Evolutionary conservation across 2,113 vertebrate genomes (phyloP), one percentile per base, ranked within the genome.

Genomic region (Percopsis transmontana): DNA sequence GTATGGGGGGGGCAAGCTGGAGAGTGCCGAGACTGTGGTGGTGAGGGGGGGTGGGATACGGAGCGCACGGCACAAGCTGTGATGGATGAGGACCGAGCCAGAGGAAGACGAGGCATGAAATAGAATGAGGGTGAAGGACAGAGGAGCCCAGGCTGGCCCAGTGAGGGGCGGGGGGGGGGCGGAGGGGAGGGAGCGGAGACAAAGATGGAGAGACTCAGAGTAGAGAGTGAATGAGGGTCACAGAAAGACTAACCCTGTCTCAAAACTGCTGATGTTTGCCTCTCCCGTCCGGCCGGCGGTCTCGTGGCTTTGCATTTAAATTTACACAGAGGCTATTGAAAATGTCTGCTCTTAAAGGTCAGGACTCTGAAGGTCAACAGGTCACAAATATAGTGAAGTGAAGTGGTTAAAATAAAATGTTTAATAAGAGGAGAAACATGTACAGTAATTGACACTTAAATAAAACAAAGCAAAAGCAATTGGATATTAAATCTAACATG

Each of bases 41-140:
- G 67, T 14, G 18, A 2, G 14, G 39, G 14, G 20, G 19, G 38
- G 1, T 70, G 47, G 38, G 61, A 20, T 9, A 20, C 42, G 68
- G 41, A 27, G 42, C 12, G 38, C 48, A 58, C 74, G 44, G 59
- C 60, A 62, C 42, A 68, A 60, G 73, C 60, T 74, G 73, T 90
- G 90, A 90, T 88, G 87, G 87, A 90, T 90, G 90, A 88, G 85
- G 72, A 74, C 62, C 6, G 55, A 71, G 78, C 80, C 1, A 64
- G 76, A 80, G 86, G 86, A 88, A 84, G 90, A 88, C 84, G 85
- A 84, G 83, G 85, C 84, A 88, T 87, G 87, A 90, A 89, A 90
- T 85, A 87, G 87, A 89, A 89, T 86, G 85, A 83, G 86, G 86
- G 87, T 83, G 84, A 90, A 87, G 88, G 88, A 87, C 87, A 85